Evolutionary conservation across 2,888 invertebrate genomes (phyloP).

Genomic region (Stenodera caucasica): DNA sequence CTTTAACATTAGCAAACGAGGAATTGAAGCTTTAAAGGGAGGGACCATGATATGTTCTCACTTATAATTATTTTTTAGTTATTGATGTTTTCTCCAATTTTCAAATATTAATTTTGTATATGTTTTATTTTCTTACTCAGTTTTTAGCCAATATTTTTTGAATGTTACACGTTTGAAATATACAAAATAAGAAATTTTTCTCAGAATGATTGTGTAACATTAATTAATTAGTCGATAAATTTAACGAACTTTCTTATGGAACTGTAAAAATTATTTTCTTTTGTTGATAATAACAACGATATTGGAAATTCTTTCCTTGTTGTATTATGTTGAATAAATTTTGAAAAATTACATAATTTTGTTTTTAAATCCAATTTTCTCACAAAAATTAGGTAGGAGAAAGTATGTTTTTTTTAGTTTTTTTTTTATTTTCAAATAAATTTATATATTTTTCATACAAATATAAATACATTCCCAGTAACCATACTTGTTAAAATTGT

Average conservation of each 20-base stretch:
- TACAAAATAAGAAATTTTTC: neutral
- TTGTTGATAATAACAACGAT: conserved; percentile 15
- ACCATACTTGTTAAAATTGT: conserved; percentile 20
- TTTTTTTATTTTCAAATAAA: neutral
- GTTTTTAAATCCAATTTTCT: neutral
- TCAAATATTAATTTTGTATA: conserved; percentile 5
- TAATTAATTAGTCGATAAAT: neutral
- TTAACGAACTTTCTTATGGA: neutral
- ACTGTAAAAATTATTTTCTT: neutral
- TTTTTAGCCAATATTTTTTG: neutral
- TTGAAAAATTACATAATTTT: neutral
- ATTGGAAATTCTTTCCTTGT: conserved; percentile 10
- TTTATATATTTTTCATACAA: conserved; percentile 22
- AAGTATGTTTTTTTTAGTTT: too few species aligned
- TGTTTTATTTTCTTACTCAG: neutral
- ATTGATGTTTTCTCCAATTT: conserved; percentile 5
- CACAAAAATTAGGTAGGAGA: neutral
- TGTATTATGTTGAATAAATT: conserved; percentile 24
- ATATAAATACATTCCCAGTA: conserved; percentile 29
- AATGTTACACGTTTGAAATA: neutral
- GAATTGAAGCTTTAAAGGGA: conserved; percentile 31
- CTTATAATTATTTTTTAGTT: conserved; percentile 9
- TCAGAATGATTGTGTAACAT: neutral
- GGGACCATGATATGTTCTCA: neutral
- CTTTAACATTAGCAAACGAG: conserved; percentile 62